These are phyloP conservation scores for Stenurella melanura DNA, from an alignment of 2,888 invertebrate genomes.

Conservation along the genomic window DNA sequence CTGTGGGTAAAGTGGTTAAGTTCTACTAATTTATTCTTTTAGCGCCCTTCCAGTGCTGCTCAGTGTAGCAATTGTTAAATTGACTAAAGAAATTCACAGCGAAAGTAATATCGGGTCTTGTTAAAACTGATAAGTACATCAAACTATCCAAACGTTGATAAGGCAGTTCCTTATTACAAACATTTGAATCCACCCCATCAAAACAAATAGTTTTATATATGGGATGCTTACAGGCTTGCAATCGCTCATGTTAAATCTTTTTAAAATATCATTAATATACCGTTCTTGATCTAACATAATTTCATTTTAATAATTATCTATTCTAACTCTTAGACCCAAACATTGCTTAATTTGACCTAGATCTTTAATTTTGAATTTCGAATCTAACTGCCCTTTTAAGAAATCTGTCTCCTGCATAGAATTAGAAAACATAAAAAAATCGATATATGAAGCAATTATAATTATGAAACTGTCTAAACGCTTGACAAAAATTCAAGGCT, in stretches of 20 bases:
- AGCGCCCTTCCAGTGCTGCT: conserved; percentile 47
- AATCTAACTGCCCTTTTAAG: conserved; percentile 52
- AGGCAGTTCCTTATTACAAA: conserved; percentile 35
- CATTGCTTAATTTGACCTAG: conserved; percentile 47
- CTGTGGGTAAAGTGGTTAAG: no score
- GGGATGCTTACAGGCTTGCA: conserved; percentile 46
- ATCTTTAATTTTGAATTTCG: conserved; percentile 47
- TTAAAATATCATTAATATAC: conserved; percentile 23
- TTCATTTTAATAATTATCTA: conserved; percentile 17
- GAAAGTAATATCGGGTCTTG: conserved; percentile 36
- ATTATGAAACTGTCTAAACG: conserved; percentile 61
- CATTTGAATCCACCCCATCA: background rate
- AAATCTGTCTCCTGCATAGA: conserved; percentile 36
- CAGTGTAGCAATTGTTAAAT: no score
- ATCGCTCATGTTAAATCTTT: conserved; percentile 47
- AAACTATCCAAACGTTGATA: conserved; percentile 50
- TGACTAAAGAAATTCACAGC: no score
- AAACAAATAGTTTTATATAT: conserved; percentile 43
- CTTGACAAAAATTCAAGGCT: conserved; percentile 59
- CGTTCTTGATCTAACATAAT: conserved; percentile 10
- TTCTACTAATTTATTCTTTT: conserved; percentile 38
- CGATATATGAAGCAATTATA: conserved; percentile 46
- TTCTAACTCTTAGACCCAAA: conserved; percentile 25
- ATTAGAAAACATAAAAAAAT: background rate
- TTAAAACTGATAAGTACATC: conserved; percentile 43